phyloP scores from a whole-genome alignment of 2,888 invertebrate genomes.

The Monopis laevigella region DNA sequence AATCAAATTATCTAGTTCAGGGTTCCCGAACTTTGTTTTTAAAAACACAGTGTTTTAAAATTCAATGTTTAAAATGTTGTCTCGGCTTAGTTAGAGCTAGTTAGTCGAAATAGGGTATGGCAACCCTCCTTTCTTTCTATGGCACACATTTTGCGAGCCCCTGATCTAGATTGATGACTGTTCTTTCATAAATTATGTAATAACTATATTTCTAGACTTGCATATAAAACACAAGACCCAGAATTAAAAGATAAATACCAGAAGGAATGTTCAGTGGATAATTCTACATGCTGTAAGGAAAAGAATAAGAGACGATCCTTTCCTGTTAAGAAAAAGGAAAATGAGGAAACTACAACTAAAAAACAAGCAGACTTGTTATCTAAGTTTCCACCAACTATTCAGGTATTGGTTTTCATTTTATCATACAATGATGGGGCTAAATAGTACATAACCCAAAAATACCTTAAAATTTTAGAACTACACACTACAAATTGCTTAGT shows the following conservation, averaged over 20 bases:
- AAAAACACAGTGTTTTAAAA: no score
- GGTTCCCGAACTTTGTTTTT: no score
- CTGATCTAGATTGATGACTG: no score
- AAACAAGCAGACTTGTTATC: slow-evolving; percentile 26
- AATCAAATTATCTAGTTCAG: no score
- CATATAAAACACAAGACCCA: slow-evolving; percentile 45
- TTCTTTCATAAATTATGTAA: not conserved
- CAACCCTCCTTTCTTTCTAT: no score
- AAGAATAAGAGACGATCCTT: slow-evolving; percentile 22
- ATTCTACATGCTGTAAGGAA: slow-evolving; percentile 46
- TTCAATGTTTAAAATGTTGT: no score
- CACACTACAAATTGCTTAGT: no score
- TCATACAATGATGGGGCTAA: not conserved
- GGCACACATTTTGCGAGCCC: no score
- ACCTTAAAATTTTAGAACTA: no score
- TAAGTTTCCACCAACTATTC: slow-evolving; percentile 49
- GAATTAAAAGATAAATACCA: slow-evolving; percentile 41
- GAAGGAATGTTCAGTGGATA: slow-evolving; percentile 40
- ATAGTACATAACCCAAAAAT: no score
- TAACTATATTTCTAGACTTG: slow-evolving; percentile 36
- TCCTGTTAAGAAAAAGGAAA: slow-evolving; percentile 21
- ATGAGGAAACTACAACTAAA: slow-evolving; percentile 21
- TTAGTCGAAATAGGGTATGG: no score
- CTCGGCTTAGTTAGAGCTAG: no score
- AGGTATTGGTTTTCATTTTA: slow-evolving; percentile 29